These are phyloP conservation scores for Eidolon dupreanum DNA, from an alignment of 2,797 vertebrate species.

Conservation along the genomic window DNA sequence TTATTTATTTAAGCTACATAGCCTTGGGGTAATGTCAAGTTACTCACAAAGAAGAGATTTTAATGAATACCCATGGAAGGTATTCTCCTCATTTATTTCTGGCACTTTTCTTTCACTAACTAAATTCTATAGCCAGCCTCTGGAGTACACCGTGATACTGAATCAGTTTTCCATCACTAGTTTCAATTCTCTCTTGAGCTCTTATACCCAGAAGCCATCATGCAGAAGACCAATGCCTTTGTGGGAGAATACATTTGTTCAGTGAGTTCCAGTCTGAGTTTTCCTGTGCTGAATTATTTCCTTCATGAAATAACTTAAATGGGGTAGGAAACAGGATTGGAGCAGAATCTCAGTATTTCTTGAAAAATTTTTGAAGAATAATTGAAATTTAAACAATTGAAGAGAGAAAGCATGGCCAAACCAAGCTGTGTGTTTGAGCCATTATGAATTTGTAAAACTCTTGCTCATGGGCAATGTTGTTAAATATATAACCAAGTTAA, in stretches of 20 bases:
- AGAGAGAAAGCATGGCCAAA: not conserved
- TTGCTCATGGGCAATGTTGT: not conserved
- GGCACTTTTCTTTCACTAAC: conserved; percentile 51
- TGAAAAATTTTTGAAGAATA: not conserved
- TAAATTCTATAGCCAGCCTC: conserved; percentile 44
- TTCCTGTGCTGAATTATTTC: not conserved
- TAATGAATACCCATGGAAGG: conserved; percentile 65
- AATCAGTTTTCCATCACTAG: conserved; percentile 47
- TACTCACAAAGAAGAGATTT: conserved; percentile 62
- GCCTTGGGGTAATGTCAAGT: conserved; percentile 65
- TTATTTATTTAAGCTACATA: not conserved
- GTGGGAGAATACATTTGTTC: conserved; percentile 14
- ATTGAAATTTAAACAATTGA: not conserved
- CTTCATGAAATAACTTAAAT: conserved; percentile 35
- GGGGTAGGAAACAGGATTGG: not conserved
- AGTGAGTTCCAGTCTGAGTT: conserved; percentile 22
- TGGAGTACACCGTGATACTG: not conserved
- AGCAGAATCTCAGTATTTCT: not conserved
- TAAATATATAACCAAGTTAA: conserved; percentile 47
- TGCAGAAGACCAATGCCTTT: not conserved
- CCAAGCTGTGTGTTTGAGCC: not conserved
- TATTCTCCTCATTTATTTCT: conserved; percentile 40
- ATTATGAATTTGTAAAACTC: conserved; percentile 23
- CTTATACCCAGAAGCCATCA: not conserved
- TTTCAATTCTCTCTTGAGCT: conserved; percentile 30